Percentiles rank a stretch among this genome's conserved stretches.
Evolutionary conservation across 2,113 vertebrate species (phyloP).

Genomic region (Sorex araneus): DNA sequence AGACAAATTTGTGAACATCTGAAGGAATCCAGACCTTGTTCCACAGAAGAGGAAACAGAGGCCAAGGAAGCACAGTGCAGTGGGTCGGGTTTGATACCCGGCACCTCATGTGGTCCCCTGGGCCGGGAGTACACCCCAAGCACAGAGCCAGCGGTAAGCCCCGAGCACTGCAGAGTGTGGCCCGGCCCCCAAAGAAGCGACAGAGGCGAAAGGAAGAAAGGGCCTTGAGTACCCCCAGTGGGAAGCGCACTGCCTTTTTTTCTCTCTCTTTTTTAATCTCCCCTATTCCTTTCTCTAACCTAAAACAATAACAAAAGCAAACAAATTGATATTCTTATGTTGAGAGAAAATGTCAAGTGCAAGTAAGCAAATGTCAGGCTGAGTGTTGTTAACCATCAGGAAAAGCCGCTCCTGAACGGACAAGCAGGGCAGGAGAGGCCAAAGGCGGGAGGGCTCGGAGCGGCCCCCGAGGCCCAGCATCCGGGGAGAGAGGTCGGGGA

Average conservation of each 20-base stretch:
- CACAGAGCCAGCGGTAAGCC: too few species aligned
- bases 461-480: too few species aligned
- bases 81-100: too few species aligned
- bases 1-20: background rate
- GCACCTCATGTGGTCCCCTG: too few species aligned
- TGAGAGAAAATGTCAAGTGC: constrained; percentile 71
- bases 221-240: constrained; percentile 35
- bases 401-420: background rate
- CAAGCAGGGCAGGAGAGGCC: background rate
- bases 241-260: background rate
- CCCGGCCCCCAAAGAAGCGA: background rate
- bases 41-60: constrained; percentile 27
- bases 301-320: constrained; percentile 67
- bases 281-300: constrained; percentile 33
- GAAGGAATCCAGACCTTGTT: background rate
- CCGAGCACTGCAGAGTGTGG: too few species aligned
- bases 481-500: background rate
- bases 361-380: constrained; percentile 71
- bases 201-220: background rate
- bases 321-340: constrained; percentile 64
- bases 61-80: background rate
- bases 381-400: background rate
- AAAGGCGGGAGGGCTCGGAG: background rate
- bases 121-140: too few species aligned
- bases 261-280: background rate